Conservation (phyloP, 1,140 invertebrate species). For the Nasonia longicornis region DNA sequence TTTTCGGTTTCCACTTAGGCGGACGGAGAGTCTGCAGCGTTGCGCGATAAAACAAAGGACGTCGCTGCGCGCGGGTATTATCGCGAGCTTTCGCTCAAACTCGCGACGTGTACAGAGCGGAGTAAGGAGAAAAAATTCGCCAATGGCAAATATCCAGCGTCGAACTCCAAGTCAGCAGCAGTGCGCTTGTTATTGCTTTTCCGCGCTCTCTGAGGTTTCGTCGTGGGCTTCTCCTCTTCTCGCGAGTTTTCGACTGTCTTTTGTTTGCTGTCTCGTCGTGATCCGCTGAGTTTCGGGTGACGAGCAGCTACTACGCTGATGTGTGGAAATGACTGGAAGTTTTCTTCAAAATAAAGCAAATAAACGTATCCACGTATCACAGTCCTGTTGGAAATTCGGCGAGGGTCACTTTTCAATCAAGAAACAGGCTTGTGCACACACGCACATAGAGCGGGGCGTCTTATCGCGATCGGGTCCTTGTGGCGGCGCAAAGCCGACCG, state of each 20-base stretch:
- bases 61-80: slow-evolving; percentile 10
- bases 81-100: slow-evolving; percentile 19
- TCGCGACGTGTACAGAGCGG: background rate
- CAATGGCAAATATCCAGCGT: background rate
- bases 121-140: background rate
- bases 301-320: background rate
- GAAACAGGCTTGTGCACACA: background rate
- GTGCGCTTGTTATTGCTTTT: slow-evolving; percentile 20
- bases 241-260: background rate
- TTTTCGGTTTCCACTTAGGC: slow-evolving; percentile 31
- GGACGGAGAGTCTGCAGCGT: background rate
- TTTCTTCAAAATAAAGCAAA: no score
- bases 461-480: slow-evolving; percentile 28
- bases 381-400: no score
- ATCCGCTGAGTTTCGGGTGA: background rate
- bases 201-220: background rate
- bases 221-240: background rate
- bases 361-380: no score
- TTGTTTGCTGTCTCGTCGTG: background rate
- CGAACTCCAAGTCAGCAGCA: background rate
- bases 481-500: background rate
- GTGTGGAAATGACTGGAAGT: no score
- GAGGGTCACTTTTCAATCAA: slow-evolving; percentile 10
- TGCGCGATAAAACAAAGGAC: slow-evolving; percentile 27
- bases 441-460: background rate